Evolutionary conservation across 2,888 invertebrate genomes (phyloP), one percentile per base, ranked within the genome.

Genomic region (Rhopalosiphum nymphaeae): DNA sequence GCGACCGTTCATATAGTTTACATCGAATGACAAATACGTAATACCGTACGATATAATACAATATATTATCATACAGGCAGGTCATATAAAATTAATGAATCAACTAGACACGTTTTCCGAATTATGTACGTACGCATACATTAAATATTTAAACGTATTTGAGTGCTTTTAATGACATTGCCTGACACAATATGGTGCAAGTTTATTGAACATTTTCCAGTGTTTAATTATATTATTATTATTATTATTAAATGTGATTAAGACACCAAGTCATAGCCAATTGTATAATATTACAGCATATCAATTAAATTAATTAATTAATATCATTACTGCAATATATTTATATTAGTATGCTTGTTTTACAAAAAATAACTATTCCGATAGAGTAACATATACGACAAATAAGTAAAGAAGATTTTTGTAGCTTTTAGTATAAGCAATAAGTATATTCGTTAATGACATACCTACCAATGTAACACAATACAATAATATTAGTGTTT

Each of bases 131-230:
- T 85, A 85, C 85, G 44, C 44, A 44, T 25, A 7, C 16, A 88
- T 88, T 53, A 88, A 88, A 21, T 49, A 88, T 88, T 88, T 53
- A 53, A 88, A 88, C 49, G 36, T 10, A 49, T 88, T 88, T 49
- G 87, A 88, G 53, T 49, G 53, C 53, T 88, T 88, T 53, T 53
- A 88, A 88, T 46, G 86, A 86, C 44, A 86, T 46, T 29, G 2
- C 13, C 21, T 78, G 78, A 42, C 78, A 78, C 36, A 78, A 36
- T 9, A 78, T 78, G 78, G 36, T 36, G 25, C 36, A 78, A 36
- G 21, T 25, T 36, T 78, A 42, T 78, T 36, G 78, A 36, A 36
- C 21, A 78, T 78, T 78, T 78, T 36, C 36, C 78, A 36, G 78
- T 78, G 78, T 78, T 78, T 78, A 78, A 78, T 78, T 78, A 9